phyloP scores from a whole-genome alignment of 2,113 vertebrate species.

The Solenodon paradoxus region DNA sequence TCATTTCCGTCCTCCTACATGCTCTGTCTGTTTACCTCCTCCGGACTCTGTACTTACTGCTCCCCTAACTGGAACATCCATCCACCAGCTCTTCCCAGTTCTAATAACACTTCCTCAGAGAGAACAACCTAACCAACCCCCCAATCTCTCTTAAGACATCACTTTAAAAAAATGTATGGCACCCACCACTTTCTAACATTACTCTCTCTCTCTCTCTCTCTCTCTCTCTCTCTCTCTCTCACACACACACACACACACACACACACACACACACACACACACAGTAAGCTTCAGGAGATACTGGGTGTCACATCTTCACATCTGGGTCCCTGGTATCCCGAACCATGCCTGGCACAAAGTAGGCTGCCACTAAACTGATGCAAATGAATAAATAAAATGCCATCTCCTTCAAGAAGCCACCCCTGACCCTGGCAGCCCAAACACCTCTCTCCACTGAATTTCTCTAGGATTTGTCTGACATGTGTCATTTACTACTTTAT shows the following conservation, averaged over 20 bases:
- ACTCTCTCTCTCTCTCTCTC: background rate
- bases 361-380: background rate
- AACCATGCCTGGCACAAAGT: background rate
- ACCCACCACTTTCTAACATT: background rate
- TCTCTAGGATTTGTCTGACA: background rate
- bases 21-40: background rate
- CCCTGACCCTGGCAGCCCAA: background rate
- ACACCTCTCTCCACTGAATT: background rate
- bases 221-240: background rate
- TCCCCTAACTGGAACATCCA: background rate
- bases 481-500: background rate
- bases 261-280: background rate
- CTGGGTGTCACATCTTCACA: background rate
- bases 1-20: background rate
- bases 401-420: background rate
- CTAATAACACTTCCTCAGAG: background rate
- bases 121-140: background rate
- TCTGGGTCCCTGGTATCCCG: background rate
- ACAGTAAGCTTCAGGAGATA: background rate
- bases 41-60: background rate
- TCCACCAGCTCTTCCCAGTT: background rate
- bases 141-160: background rate
- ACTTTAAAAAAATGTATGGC: background rate
- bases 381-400: background rate
- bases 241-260: background rate